phyloP scores from a whole-genome alignment of 2,113 vertebrate genomes.

The Zapus hudsonius region DNA sequence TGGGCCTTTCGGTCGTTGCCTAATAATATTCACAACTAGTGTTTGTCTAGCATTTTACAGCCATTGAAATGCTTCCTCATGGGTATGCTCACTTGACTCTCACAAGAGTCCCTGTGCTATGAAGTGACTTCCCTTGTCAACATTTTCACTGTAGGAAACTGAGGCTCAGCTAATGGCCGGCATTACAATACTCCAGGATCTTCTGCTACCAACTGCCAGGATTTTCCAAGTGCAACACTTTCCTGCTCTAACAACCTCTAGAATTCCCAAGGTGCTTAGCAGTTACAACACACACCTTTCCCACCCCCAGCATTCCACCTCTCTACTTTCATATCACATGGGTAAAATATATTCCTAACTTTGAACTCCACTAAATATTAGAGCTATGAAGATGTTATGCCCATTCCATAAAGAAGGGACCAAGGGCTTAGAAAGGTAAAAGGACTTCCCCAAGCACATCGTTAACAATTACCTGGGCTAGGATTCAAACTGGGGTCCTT shows the following conservation, averaged over 20 bases:
- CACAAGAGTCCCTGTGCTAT: not conserved
- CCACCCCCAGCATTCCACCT: too few relatives aligned
- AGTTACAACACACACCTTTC: not conserved
- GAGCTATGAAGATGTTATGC: not conserved
- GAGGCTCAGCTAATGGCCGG: not conserved
- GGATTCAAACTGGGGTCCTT: not conserved
- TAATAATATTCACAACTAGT: slow-evolving; percentile 73
- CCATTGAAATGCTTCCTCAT: slow-evolving; percentile 53
- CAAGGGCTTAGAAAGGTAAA: not conserved
- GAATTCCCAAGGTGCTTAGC: not conserved
- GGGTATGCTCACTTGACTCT: slow-evolving; percentile 44
- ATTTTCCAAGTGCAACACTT: not conserved
- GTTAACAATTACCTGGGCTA: not conserved
- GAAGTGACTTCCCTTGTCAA: slow-evolving; percentile 34
- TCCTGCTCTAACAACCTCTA: not conserved
- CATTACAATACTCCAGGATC: not conserved
- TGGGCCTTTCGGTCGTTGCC: slow-evolving; percentile 57
- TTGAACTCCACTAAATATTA: not conserved
- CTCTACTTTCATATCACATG: too few relatives aligned
- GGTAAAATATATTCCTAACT: not conserved
- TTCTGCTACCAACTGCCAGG: not conserved
- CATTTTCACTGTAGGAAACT: slow-evolving; percentile 15
- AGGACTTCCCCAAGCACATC: not conserved
- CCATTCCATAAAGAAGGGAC: not conserved
- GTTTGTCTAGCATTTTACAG: slow-evolving; percentile 63